These are phyloP conservation scores for Globodera rostochiensis DNA, from an alignment of 1,140 invertebrate species.

Conservation along the genomic window DNA sequence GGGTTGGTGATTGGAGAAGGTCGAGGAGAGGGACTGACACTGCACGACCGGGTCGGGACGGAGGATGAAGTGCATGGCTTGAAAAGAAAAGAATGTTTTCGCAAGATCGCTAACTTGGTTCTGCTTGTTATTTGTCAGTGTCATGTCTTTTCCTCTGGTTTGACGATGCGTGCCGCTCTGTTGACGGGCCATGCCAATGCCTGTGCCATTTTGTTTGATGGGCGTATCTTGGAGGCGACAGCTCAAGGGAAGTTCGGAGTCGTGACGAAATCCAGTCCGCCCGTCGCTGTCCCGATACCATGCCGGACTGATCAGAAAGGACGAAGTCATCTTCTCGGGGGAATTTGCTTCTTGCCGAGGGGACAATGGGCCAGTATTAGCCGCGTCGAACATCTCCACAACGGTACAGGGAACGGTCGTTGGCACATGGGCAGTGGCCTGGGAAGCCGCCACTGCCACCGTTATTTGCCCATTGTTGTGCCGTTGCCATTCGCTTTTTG, in stretches of 20 bases:
- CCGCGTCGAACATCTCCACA: neutral
- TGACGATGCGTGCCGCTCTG: neutral
- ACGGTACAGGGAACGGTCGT: neutral
- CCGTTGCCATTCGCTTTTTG: neutral
- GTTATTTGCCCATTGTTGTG: neutral
- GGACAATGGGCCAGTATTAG: neutral
- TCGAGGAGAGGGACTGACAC: neutral
- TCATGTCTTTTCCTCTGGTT: neutral
- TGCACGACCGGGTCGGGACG: neutral
- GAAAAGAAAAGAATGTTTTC: neutral
- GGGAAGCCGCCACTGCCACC: neutral
- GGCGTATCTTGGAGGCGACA: slow-evolving; percentile 21
- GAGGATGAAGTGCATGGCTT: neutral
- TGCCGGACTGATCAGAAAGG: slow-evolving; percentile 52
- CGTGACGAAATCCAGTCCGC: slow-evolving; percentile 50
- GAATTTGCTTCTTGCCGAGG: neutral
- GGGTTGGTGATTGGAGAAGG: too few species aligned
- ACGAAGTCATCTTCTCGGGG: slow-evolving; percentile 48
- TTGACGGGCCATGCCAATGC: too few species aligned
- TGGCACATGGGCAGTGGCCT: neutral
- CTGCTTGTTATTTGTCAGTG: slow-evolving; percentile 9
- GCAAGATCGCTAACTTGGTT: neutral
- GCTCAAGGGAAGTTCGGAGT: neutral
- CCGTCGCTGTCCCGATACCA: slow-evolving; percentile 62
- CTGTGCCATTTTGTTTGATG: slow-evolving; percentile 29